Base-by-base conservation (phyloP, 2,888 invertebrate genomes). In the Cryptus armator region DNA sequence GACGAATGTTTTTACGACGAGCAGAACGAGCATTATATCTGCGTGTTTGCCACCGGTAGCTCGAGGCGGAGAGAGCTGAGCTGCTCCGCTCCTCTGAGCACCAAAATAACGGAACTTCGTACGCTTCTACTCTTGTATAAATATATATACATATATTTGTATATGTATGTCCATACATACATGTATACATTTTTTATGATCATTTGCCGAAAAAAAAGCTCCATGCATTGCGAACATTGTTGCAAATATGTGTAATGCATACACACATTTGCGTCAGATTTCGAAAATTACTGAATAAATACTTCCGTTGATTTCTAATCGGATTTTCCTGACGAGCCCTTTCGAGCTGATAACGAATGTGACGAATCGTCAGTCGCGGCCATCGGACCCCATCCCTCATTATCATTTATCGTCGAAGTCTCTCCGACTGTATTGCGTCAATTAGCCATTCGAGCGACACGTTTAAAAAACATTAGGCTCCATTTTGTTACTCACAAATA, bases 61-160 rank as follows among this genome's bases (percentile, higher is more conserved):
- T 85, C 66, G 77, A 82, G 84, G 84, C 84, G 84, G 84, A 64
- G 84, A 85, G 84, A 85, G 81, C 48, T 71, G 44, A 29, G 62
- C 59, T 67, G 56, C 37, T 59, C 46, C 56, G 10, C 67, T 68
- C 53, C 77, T 70, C 78, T 24, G 68, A 64, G 72, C 77, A 78
- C 81, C 75, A 66, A 85, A 85, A 81, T 81, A 85, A 85, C 84
- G 84, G 84, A 75, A 85, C 78, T 82, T 75, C 56, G 51, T 53
- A 51, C n/a, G 70, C 71, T 78, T 29, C 71, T 16, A 44, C 53
- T 48, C 16, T 29, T 62, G 59, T 29, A 29, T 46, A 68, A 68
- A 51, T 44, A 48, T 56, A 32, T 59, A 51, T 48, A 19, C 48
- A 19, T 16, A 32, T 5, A 53, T 62, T 48, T 29, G 43, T 53